These are phyloP conservation scores for Drosophila gunungcola DNA, from an alignment of 1,140 invertebrate genomes.

Conservation along the genomic window DNA sequence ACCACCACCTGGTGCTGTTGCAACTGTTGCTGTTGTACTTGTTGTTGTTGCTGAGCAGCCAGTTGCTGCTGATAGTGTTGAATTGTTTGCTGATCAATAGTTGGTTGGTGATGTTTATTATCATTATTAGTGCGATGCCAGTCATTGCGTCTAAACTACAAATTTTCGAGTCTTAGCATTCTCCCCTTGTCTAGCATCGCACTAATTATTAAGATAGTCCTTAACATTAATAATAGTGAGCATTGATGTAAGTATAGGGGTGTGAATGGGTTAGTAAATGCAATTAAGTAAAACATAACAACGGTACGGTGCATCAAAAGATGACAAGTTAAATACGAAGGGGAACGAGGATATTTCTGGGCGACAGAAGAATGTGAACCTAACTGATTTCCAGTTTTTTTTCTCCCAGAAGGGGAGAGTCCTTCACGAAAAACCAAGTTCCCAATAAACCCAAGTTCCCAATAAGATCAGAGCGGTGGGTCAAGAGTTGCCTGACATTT, in stretches of 20 bases:
- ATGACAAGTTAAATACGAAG: too few species aligned
- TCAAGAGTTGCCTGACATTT: too few species aligned
- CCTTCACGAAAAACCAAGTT: too few species aligned
- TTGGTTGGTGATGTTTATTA: slow-evolving; percentile 83
- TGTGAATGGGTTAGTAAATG: not conserved
- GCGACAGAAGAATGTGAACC: too few species aligned
- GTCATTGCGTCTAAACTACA: slow-evolving; percentile 2
- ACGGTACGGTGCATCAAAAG: not conserved
- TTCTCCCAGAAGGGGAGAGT: too few species aligned
- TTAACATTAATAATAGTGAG: slow-evolving; percentile 5
- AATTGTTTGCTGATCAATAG: slow-evolving; percentile 86
- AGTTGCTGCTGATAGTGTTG: slow-evolving; percentile 85
- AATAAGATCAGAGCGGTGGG: too few species aligned
- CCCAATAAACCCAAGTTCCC: too few species aligned
- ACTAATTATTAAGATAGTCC: slow-evolving; percentile 11
- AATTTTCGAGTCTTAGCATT: too few species aligned
- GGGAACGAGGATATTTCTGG: too few species aligned
- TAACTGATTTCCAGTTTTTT: too few species aligned
- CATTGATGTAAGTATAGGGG: not conserved
- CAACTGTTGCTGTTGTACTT: slow-evolving; percentile 86
- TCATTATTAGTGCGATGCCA: slow-evolving; percentile 34
- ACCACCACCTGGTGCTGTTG: slow-evolving; percentile 86
- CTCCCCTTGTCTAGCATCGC: slow-evolving; percentile 17
- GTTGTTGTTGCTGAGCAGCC: slow-evolving; percentile 85
- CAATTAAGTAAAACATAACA: not conserved